Conservation (phyloP, 2,113 vertebrate species). For the Ammospiza caudacuta region DNA sequence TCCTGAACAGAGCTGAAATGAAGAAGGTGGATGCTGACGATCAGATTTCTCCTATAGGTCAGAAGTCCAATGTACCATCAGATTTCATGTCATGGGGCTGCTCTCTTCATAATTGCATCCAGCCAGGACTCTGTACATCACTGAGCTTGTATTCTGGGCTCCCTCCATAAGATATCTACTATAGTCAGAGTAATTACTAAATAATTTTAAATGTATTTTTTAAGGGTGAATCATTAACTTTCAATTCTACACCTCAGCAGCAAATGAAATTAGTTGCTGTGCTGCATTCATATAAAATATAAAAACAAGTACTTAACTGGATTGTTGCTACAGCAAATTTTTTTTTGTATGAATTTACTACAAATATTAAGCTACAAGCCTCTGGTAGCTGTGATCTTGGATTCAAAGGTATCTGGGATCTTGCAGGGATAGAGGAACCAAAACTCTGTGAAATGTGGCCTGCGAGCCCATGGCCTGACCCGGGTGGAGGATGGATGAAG, state of each 20-base stretch:
- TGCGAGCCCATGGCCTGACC: neutral
- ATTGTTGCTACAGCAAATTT: neutral
- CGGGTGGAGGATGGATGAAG: neutral
- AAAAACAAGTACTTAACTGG: neutral
- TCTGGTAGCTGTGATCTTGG: neutral
- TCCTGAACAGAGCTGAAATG: slow-evolving; percentile 12
- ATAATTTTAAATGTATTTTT: neutral
- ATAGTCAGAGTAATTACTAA: neutral
- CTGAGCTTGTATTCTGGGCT: neutral
- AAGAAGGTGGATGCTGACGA: neutral
- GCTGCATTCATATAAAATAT: neutral
- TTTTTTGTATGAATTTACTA: neutral
- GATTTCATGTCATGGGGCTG: slow-evolving; percentile 45
- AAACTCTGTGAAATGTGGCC: neutral
- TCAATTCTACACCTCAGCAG: neutral
- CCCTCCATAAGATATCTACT: neutral
- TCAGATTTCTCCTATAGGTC: slow-evolving; percentile 51
- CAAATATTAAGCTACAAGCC: neutral
- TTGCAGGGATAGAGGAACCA: neutral
- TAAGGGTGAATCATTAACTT: slow-evolving; percentile 6
- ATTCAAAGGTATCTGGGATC: neutral
- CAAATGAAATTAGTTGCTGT: neutral
- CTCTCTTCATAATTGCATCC: slow-evolving; percentile 19
- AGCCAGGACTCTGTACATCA: neutral
- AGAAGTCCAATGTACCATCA: slow-evolving; percentile 32